Evolutionary conservation across 1,140 invertebrate species (phyloP).

Genomic region (Lysiphlebus fabarum): DNA sequence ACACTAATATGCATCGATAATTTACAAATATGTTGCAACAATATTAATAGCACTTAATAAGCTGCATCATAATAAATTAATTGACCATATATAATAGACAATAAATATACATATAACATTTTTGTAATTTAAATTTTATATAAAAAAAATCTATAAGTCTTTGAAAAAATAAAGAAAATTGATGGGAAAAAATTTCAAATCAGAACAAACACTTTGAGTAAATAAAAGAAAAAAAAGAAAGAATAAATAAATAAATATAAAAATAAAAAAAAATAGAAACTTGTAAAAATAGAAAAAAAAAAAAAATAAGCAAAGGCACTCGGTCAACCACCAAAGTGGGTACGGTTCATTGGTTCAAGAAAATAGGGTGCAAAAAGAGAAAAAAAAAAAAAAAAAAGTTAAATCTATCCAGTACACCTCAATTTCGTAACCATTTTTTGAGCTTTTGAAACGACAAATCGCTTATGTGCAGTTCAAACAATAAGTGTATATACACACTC

Average conservation of each 20-base stretch:
- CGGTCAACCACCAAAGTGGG: constrained; percentile 21
- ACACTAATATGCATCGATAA: too few relatives aligned
- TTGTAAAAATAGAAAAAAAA: constrained; percentile 11
- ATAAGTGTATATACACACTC: too few relatives aligned
- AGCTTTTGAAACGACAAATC: neutral
- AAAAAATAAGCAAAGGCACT: constrained; percentile 9
- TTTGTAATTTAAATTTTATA: too few relatives aligned
- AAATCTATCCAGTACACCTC: constrained; percentile 14
- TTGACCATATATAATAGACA: too few relatives aligned
- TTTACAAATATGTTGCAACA: too few relatives aligned
- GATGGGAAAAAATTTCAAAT: neutral
- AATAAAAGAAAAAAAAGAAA: constrained; percentile 4
- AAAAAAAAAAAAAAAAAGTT: neutral
- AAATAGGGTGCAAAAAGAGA: neutral
- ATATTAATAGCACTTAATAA: too few relatives aligned
- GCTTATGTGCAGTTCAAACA: neutral
- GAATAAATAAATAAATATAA: neutral
- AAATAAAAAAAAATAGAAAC: neutral
- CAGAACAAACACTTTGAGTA: neutral
- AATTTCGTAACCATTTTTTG: constrained; percentile 16
- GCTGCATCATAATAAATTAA: too few relatives aligned
- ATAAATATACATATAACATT: too few relatives aligned
- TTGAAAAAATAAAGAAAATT: neutral
- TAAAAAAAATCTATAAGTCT: too few relatives aligned
- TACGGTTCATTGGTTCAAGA: constrained; percentile 12